Evolutionary conservation across 2,797 vertebrate genomes (phyloP), one percentile per base, ranked within the genome.

Genomic region (Eospalax fontanierii): DNA sequence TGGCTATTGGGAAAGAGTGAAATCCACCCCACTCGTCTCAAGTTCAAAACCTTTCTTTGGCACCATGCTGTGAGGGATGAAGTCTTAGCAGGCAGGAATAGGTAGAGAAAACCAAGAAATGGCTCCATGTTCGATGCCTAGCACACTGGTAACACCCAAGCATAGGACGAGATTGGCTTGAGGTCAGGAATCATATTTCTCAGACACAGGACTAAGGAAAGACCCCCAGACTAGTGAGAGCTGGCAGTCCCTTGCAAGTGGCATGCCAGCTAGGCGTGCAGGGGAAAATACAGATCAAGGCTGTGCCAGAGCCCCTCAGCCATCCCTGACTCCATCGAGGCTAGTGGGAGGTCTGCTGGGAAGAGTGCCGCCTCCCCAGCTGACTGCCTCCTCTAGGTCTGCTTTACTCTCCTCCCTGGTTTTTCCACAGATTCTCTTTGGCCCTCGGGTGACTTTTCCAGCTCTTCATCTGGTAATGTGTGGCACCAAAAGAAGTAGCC

Each of bases 381-480:
- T 70, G 96, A 90, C 90, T 4, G 73, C 88, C 63, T 74, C 24
- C 54, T 85, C 89, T 38, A 38, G 81, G 57, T 89, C 94, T 78
- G 61, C 63, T 91, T 94, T 93, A 85, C 35, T 87, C 76, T 71
- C 70, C 43, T 78, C n/a, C 80, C 59, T 16, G 35, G 63, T 68
- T 95, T 97, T 95, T 94, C 97, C 96, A 92, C 95, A 66, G 86
- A 96, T 79, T 92, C 93, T 87, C 83, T 94, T 84, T 95, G 96
- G 95, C 95, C 83, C 30, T 71, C 70, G 38, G 33, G 63, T 73
- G 54, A 92, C 75, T 96, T 97, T 97, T 95, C 96, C 97, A 96
- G 43, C 24, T 79, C 71, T 83, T 95, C 92, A 61, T 96, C 88
- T 87, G 93, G 78, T 71, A 93, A 86, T 93, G 2, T 65, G 86